Evolutionary conservation across 37 sponge, comb jelly and placozoan species (phyloP).

Genomic region (Theonella swinhoei): DNA sequence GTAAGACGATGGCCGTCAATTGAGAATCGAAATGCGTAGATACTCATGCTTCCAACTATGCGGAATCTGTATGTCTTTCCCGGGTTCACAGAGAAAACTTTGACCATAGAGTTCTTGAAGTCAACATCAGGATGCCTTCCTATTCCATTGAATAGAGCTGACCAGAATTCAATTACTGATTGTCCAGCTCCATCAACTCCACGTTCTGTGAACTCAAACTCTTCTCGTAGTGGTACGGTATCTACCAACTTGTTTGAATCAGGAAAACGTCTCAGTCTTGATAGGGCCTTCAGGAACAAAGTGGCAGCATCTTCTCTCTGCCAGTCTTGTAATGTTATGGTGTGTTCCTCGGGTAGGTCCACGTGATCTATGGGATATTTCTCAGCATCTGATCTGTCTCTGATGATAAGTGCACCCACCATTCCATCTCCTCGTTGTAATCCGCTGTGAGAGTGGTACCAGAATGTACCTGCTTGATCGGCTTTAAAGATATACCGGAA

Average conservation of each 20-base stretch:
- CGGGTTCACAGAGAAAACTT: constrained; percentile 24
- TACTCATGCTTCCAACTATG: constrained; percentile 48
- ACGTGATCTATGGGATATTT: constrained; percentile 1
- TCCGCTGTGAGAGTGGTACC: constrained; percentile 76
- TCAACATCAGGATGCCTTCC: constrained; percentile 26
- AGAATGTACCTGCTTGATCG: constrained; percentile 55
- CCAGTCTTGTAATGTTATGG: constrained; percentile 35
- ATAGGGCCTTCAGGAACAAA: not conserved
- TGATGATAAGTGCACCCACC: constrained; percentile 60
- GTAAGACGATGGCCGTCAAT: constrained; percentile 56
- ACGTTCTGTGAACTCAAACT: not conserved
- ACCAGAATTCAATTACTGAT: constrained; percentile 28
- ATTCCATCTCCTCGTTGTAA: constrained; percentile 69
- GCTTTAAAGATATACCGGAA: constrained; percentile 63
- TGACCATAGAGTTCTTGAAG: constrained; percentile 7
- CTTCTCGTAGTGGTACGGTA: not conserved
- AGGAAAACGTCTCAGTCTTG: not conserved
- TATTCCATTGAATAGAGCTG: constrained; percentile 61
- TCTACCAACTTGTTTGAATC: not conserved
- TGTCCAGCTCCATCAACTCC: not conserved
- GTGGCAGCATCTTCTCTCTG: not conserved
- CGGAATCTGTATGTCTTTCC: constrained; percentile 53
- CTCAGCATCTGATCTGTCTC: not conserved
- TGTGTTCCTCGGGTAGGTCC: constrained; percentile 59
- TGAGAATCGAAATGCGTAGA: constrained; percentile 54